These are phyloP conservation scores for Rynchops niger DNA, from an alignment of 2,113 vertebrate genomes.

Conservation along the genomic window DNA sequence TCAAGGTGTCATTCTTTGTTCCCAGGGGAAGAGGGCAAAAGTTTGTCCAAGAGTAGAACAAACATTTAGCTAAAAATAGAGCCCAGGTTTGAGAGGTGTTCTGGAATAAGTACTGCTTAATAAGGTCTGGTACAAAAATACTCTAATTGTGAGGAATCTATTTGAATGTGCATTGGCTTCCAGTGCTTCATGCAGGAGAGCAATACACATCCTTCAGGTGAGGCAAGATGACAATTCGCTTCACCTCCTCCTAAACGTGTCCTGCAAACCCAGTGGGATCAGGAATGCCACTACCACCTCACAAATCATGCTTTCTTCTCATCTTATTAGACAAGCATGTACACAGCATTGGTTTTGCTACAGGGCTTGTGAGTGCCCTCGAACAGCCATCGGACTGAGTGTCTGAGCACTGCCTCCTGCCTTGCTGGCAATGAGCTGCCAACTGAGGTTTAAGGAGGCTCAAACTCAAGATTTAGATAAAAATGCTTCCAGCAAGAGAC, in stretches of 20 bases:
- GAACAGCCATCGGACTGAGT: fast-evolving
- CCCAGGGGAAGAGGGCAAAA: background rate
- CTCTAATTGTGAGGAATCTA: background rate
- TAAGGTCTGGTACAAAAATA: background rate
- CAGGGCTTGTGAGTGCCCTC: background rate
- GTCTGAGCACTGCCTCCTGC: background rate
- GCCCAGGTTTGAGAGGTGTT: background rate
- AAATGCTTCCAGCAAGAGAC: background rate
- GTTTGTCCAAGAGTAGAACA: background rate
- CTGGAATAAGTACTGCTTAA: background rate
- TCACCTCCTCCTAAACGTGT: background rate
- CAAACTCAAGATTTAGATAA: background rate
- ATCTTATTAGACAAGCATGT: background rate
- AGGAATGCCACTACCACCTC: background rate
- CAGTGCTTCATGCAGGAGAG: background rate
- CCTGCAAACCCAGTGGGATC: background rate
- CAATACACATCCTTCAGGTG: background rate
- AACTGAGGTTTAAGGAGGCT: background rate
- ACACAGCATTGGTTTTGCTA: fast-evolving
- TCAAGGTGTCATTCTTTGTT: background rate
- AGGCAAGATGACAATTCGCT: background rate
- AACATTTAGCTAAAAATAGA: background rate
- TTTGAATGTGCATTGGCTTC: background rate
- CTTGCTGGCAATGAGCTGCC: background rate
- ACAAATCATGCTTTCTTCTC: background rate